Evolutionary conservation across 2,113 vertebrate species (phyloP).

Genomic region (Megalops atlanticus): DNA sequence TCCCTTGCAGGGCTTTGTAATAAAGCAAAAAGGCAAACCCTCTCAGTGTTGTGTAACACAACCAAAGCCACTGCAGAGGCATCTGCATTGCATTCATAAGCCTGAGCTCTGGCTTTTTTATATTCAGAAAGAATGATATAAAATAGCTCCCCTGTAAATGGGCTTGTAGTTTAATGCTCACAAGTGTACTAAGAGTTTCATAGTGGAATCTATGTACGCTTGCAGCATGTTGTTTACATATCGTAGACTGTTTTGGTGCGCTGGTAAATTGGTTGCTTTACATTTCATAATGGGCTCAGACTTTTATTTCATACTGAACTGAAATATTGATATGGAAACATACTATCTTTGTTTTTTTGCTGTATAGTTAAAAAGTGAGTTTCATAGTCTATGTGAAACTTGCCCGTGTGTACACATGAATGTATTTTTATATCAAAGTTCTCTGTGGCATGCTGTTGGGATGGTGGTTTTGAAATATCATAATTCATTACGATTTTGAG

Average conservation of each 20-base stretch:
- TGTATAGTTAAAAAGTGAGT: no score
- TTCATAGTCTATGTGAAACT: no score
- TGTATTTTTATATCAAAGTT: no score
- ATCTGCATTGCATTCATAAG: slow-evolving; percentile 11
- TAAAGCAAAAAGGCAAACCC: neutral
- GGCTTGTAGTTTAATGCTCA: no score
- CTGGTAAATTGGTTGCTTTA: neutral
- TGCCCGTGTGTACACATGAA: no score
- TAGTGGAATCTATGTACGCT: no score
- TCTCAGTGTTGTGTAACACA: neutral
- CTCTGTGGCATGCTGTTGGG: neutral
- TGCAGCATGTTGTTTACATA: no score
- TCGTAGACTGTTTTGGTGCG: neutral
- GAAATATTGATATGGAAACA: no score
- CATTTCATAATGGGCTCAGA: neutral
- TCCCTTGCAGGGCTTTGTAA: slow-evolving; percentile 7
- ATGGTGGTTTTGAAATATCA: slow-evolving; percentile 11
- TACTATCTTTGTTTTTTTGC: no score
- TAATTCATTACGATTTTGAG: neutral
- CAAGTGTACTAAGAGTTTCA: no score
- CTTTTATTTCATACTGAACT: no score
- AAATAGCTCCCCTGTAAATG: no score
- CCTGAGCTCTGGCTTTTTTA: neutral
- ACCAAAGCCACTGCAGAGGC: neutral
- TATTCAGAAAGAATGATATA: neutral